Evolutionary conservation across 2,113 vertebrate genomes (phyloP).

Genomic region (Phrynosoma blainvillii): DNA sequence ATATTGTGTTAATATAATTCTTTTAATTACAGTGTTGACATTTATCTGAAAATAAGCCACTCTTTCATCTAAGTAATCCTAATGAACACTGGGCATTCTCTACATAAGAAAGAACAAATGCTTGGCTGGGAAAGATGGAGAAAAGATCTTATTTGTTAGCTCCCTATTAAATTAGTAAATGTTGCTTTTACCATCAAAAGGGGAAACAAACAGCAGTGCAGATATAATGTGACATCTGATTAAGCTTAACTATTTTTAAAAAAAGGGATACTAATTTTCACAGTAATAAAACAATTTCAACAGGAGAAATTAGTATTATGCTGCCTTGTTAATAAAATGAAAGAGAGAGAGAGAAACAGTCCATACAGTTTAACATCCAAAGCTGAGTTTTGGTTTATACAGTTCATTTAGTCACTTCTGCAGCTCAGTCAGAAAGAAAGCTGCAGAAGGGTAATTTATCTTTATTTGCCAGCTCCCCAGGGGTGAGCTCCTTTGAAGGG

Average conservation of each 20-base stretch:
- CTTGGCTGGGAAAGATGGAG: background rate
- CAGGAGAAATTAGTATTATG: background rate
- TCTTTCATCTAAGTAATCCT: background rate
- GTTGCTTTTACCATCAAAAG: background rate
- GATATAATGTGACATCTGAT: background rate
- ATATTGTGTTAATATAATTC: background rate
- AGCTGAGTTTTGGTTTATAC: slow-evolving; percentile 34
- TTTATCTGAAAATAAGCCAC: background rate
- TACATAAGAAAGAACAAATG: background rate
- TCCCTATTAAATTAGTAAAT: background rate
- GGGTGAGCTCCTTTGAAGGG: slow-evolving; percentile 46
- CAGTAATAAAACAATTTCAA: background rate
- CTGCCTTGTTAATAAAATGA: background rate
- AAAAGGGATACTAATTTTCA: background rate
- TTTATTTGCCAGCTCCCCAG: slow-evolving; percentile 61
- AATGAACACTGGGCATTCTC: background rate
- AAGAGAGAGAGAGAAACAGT: slow-evolving; percentile 10
- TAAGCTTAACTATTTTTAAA: background rate
- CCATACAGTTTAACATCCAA: slow-evolving; percentile 34
- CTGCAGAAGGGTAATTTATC: slow-evolving; percentile 54
- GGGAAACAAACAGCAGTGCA: background rate
- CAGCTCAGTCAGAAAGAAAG: slow-evolving; percentile 62
- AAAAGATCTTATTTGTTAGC: background rate
- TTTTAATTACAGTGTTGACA: background rate
- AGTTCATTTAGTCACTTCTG: slow-evolving; percentile 42